Percentiles rank a stretch among this genome's conserved stretches.
Evolutionary conservation across 2,113 vertebrate species (phyloP).

Genomic region (Rallus limicola): DNA sequence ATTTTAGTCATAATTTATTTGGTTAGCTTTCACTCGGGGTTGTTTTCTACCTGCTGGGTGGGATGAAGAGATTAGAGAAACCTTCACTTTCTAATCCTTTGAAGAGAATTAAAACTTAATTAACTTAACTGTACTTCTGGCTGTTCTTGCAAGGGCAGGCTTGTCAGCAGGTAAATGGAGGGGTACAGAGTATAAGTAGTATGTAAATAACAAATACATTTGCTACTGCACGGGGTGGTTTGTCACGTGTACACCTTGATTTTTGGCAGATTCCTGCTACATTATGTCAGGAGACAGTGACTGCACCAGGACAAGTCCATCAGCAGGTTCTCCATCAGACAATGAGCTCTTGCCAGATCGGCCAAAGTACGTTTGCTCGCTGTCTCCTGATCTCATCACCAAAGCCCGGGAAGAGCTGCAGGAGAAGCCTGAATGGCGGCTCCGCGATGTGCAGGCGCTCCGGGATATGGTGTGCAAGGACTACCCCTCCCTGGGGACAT

Average conservation of each 20-base stretch:
- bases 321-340: slow-evolving; percentile 71
- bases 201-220: not conserved
- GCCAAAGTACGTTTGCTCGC: slow-evolving; percentile 86
- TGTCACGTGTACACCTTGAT: not conserved
- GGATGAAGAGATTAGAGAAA: not conserved
- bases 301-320: slow-evolving; percentile 80
- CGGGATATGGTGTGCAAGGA: slow-evolving; percentile 97
- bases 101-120: not conserved
- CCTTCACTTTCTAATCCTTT: not conserved
- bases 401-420: slow-evolving; percentile 96
- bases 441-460: slow-evolving; percentile 93
- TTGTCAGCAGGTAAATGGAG: not conserved
- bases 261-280: slow-evolving; percentile 59
- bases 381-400: slow-evolving; percentile 89
- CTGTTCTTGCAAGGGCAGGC: not conserved
- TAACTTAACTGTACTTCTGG: not conserved
- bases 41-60: not conserved
- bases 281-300: slow-evolving; percentile 91
- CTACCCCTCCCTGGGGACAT: slow-evolving; percentile 87
- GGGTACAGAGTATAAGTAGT: not conserved
- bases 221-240: not conserved
- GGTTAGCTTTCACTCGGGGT: not conserved
- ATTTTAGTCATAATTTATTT: not conserved
- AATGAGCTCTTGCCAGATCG: slow-evolving; percentile 74
- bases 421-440: slow-evolving; percentile 96